Percentiles rank a stretch among this genome's conserved stretches.
Evolutionary conservation across 2,113 vertebrate genomes (phyloP).

Genomic region (Orycteropus afer): DNA sequence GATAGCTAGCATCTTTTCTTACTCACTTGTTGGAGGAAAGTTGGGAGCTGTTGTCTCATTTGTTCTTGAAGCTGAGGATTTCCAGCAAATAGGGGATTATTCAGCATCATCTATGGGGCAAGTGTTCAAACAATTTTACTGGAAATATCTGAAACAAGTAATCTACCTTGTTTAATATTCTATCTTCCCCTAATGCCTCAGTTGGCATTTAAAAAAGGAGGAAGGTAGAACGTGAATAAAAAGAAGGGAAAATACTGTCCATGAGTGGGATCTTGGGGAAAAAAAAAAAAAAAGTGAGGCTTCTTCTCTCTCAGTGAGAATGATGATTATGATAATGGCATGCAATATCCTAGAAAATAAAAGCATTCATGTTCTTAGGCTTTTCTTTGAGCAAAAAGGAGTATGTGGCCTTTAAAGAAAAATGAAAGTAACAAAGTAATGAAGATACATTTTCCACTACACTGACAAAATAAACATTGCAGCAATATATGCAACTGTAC

Average conservation of each 20-base stretch:
- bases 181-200: constrained; percentile 68
- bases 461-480: constrained; percentile 52
- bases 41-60: constrained; percentile 94
- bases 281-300: not conserved
- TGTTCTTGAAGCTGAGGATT: constrained; percentile 95
- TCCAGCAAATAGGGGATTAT: constrained; percentile 95
- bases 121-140: constrained; percentile 83
- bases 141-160: constrained; percentile 77
- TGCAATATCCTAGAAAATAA: constrained; percentile 66
- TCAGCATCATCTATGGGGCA: constrained; percentile 92
- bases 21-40: constrained; percentile 94
- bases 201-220: constrained; percentile 62
- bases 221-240: constrained; percentile 71
- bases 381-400: constrained; percentile 57
- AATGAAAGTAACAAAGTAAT: constrained; percentile 40
- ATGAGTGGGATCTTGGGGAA: constrained; percentile 33
- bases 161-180: constrained; percentile 79
- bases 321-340: constrained; percentile 65
- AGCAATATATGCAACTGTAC: constrained; percentile 47
- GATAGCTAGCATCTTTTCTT: constrained; percentile 79
- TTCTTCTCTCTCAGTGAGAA: constrained; percentile 63
- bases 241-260: constrained; percentile 62
- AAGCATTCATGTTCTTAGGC: constrained; percentile 57
- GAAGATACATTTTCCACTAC: constrained; percentile 37
- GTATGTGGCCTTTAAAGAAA: constrained; percentile 45